Conservation (phyloP, 2,797 vertebrate species). For the Bufotes viridis region DNA sequence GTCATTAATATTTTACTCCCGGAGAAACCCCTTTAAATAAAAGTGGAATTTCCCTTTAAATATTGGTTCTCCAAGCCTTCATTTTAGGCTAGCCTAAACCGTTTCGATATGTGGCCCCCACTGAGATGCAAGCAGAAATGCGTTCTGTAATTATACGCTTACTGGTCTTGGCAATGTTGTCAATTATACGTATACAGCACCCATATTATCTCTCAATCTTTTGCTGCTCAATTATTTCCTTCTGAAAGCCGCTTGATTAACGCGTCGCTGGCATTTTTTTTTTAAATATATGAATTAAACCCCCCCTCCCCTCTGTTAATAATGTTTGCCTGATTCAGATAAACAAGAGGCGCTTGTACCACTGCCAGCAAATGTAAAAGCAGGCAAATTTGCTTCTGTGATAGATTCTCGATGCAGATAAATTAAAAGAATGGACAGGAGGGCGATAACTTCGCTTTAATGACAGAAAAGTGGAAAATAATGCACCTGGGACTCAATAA, state of each 20-base stretch:
- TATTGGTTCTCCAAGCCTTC: not conserved
- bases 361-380: not conserved
- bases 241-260: not conserved
- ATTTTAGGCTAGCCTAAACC: not conserved
- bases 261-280: not conserved
- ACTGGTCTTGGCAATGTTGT: not conserved
- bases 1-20: too few relatives aligned
- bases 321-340: not conserved
- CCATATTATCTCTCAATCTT: slow-evolving; percentile 4
- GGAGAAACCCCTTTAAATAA: too few relatives aligned
- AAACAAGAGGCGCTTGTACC: not conserved
- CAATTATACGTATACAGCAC: not conserved
- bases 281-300: not conserved
- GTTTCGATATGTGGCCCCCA: not conserved
- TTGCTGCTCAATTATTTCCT: not conserved
- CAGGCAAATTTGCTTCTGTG: slow-evolving; percentile 6
- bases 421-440: slow-evolving; percentile 30
- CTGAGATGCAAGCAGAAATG: not conserved
- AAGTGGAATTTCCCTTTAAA: too few relatives aligned
- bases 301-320: not conserved
- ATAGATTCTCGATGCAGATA: slow-evolving; percentile 14
- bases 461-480: slow-evolving; percentile 32
- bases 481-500: slow-evolving; percentile 39
- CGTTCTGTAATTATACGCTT: not conserved
- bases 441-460: slow-evolving; percentile 30